These are phyloP conservation scores for Drosophila merina DNA, from an alignment of 2,888 invertebrate species.

Conservation along the genomic window DNA sequence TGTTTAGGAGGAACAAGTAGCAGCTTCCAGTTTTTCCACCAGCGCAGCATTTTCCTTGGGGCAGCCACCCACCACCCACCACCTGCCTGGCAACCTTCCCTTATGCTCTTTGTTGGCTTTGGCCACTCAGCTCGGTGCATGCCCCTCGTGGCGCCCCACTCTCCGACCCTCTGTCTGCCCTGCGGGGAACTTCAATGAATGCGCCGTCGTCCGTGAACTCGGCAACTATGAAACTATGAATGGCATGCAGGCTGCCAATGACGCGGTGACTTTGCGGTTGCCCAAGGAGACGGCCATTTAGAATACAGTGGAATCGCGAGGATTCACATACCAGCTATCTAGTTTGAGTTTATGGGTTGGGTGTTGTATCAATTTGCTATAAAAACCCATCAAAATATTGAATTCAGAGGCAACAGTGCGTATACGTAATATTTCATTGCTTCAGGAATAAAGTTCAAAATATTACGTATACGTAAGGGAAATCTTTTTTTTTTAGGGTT, in stretches of 20 bases:
- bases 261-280: slow-evolving; percentile 40
- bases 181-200: slow-evolving; percentile 68
- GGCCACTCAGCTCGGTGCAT: slow-evolving; percentile 52
- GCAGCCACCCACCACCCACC: neutral
- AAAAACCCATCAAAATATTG: too few species aligned
- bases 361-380: neutral
- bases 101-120: slow-evolving; percentile 25
- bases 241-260: slow-evolving; percentile 48
- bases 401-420: neutral
- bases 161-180: slow-evolving; percentile 14
- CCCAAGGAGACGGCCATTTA: slow-evolving; percentile 13
- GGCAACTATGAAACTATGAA: slow-evolving; percentile 64
- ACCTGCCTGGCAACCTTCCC: neutral
- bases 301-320: neutral
- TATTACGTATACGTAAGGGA: too few species aligned
- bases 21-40: slow-evolving; percentile 28
- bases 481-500: too few species aligned
- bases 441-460: too few species aligned
- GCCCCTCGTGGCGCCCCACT: slow-evolving; percentile 4
- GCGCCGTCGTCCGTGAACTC: slow-evolving; percentile 67
- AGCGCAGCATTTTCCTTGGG: slow-evolving; percentile 6
- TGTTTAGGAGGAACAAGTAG: slow-evolving; percentile 32
- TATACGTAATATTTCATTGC: too few species aligned
- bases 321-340: neutral
- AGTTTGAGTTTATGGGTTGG: neutral